These are phyloP conservation scores for Anas platyrhynchos DNA, from an alignment of 2,113 vertebrate species.

Conservation along the genomic window DNA sequence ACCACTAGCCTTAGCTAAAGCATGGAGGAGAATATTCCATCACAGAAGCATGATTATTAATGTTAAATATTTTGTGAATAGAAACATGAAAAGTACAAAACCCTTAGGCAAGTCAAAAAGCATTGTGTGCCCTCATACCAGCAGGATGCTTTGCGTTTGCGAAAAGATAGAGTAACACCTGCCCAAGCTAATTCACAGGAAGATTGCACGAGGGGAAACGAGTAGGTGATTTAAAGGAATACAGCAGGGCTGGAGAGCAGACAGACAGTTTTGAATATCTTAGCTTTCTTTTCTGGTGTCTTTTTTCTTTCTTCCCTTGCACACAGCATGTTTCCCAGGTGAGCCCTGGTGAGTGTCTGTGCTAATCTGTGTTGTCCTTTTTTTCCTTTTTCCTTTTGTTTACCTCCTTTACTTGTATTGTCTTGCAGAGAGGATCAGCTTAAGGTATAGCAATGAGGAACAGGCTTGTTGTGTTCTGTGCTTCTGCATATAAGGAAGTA, in stretches of 20 bases:
- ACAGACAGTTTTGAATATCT: background rate
- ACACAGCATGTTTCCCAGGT: conserved; percentile 10
- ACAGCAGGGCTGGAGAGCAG: background rate
- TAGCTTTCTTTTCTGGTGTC: background rate
- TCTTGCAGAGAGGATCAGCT: conserved; percentile 2
- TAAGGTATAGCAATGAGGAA: background rate
- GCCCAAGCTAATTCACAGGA: background rate
- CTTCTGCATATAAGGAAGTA: background rate
- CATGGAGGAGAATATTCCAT: background rate
- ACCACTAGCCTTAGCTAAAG: background rate
- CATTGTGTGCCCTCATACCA: rapidly evolving
- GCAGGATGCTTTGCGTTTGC: background rate
- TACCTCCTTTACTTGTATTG: background rate
- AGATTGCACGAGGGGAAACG: background rate
- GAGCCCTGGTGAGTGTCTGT: conserved; percentile 2
- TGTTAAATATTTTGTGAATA: background rate
- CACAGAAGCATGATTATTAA: background rate
- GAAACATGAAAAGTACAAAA: background rate
- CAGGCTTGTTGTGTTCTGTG: conserved; percentile 16
- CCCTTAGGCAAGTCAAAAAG: background rate
- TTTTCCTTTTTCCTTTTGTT: background rate
- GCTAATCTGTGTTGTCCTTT: background rate
- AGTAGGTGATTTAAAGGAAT: background rate
- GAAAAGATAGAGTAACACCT: background rate
- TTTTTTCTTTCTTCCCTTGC: background rate